A percentile compares a stretch with the other conserved stretches of the same genome.
Conservation (phyloP, 2,113 vertebrate species). For the Pitta sordida region DNA sequence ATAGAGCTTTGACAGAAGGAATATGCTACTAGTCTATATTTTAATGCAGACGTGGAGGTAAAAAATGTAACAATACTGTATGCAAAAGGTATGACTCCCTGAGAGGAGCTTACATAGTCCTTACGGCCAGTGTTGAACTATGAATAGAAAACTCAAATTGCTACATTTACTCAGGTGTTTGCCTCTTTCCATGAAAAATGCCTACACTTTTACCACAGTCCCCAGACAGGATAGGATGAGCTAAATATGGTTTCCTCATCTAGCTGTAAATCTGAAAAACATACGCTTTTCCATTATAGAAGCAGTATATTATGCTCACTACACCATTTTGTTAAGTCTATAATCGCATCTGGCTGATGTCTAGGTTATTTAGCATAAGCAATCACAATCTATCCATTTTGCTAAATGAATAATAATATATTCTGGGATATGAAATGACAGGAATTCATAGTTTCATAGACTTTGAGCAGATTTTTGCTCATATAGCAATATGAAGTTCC, state of each 20-base stretch:
- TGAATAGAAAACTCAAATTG: background rate
- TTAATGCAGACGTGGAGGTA: background rate
- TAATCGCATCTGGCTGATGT: background rate
- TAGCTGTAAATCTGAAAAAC: background rate
- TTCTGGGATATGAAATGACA: conserved; percentile 3
- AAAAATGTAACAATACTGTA: background rate
- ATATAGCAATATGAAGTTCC: background rate
- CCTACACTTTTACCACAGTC: background rate
- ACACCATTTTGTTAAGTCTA: background rate
- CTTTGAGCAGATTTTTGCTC: conserved; percentile 1
- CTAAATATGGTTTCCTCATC: background rate
- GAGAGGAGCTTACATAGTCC: background rate
- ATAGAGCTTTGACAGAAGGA: background rate
- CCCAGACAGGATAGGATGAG: background rate
- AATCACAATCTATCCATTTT: conserved; percentile 18
- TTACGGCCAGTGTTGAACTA: background rate
- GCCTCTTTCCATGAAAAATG: background rate
- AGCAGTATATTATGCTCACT: background rate
- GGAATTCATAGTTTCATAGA: background rate
- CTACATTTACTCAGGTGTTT: background rate
- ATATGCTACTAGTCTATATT: background rate
- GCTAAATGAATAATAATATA: conserved; percentile 22
- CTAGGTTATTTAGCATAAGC: conserved; percentile 33
- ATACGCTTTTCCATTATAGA: background rate
- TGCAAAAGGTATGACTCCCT: background rate